Base-by-base conservation (phyloP, 2,797 vertebrate species). In the Tokudaia tokunoshimensis region DNA sequence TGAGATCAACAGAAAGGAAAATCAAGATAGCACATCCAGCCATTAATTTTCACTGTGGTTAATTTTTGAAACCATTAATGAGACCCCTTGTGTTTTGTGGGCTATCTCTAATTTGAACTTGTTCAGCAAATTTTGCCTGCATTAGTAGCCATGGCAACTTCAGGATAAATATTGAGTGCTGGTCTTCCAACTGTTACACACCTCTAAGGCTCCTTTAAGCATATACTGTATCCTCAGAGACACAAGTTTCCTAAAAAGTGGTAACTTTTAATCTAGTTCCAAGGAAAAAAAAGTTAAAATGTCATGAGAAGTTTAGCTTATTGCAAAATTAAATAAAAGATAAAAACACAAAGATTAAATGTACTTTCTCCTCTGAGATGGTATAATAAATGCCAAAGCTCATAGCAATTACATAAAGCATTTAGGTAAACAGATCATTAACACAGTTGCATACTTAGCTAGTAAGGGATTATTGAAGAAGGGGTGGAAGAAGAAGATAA, bases 141-240 rank as follows among this genome's bases (percentile, higher is more conserved):
- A 96, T 98, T 97, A 97, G 97, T 97, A 97, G 75, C 75, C 96
- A 97, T 98, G 87, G 97, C 29, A 97, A 98, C 97, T 93, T 84
- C 87, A 95, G 93, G 93, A 81, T 96, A 95, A 97, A 95, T 97
- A 97, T 92, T 85, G 97, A 97, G 92, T 95, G 20, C 74, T 94
- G 52, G 70, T 72, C 93, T 96, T 96, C 96, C 96, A 95, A 95
- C 96, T 95, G 95, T 95, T 97, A 92, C 88, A 97, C 95, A 87
- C 65, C 70, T 93, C 47, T 96, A 86, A 91, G 74, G 93, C 76
- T 92, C 85, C 86, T 96, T 63, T 93, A 96, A 94, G 94, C 95
- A 37, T 78, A 55, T 89, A 65, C 37, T 91, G 2, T 87, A 57
- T 65, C 90, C 63, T 59, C 24, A 81, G 91, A 92, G 82, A 94